Base-by-base conservation (phyloP, 2,797 vertebrate genomes). In the Ptychadena robeensis region DNA sequence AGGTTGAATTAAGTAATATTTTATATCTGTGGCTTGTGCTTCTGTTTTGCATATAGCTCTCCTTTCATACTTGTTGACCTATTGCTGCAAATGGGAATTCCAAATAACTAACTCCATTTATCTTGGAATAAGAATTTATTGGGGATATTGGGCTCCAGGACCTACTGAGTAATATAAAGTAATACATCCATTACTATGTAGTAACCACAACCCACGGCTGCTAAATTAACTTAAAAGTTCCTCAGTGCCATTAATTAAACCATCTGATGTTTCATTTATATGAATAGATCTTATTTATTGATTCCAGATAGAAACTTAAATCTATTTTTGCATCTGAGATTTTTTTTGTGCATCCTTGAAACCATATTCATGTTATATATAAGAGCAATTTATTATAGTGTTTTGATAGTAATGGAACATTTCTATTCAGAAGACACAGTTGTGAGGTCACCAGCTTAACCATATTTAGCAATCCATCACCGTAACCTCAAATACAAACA, bases 361-460 rank as follows among this genome's bases (percentile, higher is more conserved):
- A 22, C 44, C 4, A 35, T 38, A n/a, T 37, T 38, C 9, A 27
- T 64, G 28, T 65, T 40, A 76, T 76, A 76, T 68, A 68, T 78
- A 68, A 68, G 9, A 68, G 65, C 65, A 68, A 69, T 79, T 59
- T 69, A 69, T 68, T 79, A 59, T 27, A 9, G 53, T 34, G 65
- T 79, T 79, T 37, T 59, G 32, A 68, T 68, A 66, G 76, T 79
- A 68, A 79, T 79, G 14, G 76, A 59, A 34, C 25, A 79, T 79
- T 79, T 79, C 65, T 79, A 79, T 79, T 79, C 76, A 79, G 44
- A 11, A 69, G 65, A 57, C 34, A 79, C 27, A 68, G 44, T 69
- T 32, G 22, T 79, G 65, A 68, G 53, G 65, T 79, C 76, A 79
- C 35, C 44, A 35, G 40, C 31, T 37, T 79, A 78, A 57, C 44